phyloP scores from a whole-genome alignment of 2,797 vertebrate genomes.

The Anniella stebbinsi region DNA sequence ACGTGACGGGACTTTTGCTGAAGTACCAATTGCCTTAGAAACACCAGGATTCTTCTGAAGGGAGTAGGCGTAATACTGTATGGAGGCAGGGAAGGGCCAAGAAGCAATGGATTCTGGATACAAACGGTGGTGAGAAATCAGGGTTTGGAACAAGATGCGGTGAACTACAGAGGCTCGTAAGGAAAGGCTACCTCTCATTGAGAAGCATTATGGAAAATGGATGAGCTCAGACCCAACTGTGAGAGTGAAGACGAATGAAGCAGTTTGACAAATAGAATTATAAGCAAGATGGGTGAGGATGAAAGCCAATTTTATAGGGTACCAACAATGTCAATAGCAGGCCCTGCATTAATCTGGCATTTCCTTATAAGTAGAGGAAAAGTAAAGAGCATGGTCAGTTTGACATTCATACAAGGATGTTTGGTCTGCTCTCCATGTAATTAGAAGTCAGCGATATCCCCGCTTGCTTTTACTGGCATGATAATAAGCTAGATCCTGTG shows the following conservation, averaged over 20 bases:
- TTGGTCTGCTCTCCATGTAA: background rate
- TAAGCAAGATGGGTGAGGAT: background rate
- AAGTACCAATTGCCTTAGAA: background rate
- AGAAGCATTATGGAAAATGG: background rate
- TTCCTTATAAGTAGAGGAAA: background rate
- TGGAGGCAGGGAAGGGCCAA: background rate
- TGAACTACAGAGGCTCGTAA: background rate
- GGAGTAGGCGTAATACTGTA: background rate
- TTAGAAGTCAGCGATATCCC: background rate
- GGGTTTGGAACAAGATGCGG: background rate
- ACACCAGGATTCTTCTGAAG: background rate
- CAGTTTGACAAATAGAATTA: background rate
- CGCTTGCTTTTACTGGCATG: conserved; percentile 15
- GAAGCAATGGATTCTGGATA: background rate
- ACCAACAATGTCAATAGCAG: background rate
- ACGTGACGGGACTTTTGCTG: background rate
- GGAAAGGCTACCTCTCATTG: background rate
- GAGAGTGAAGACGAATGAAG: background rate
- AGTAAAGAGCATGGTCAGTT: background rate
- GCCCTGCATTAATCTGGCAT: background rate
- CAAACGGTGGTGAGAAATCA: background rate
- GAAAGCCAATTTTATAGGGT: background rate
- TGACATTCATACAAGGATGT: background rate
- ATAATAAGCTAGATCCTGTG: background rate
- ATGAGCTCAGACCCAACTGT: background rate